These are phyloP conservation scores for Homarus americanus DNA, from an alignment of 1,140 invertebrate genomes.

Conservation along the genomic window DNA sequence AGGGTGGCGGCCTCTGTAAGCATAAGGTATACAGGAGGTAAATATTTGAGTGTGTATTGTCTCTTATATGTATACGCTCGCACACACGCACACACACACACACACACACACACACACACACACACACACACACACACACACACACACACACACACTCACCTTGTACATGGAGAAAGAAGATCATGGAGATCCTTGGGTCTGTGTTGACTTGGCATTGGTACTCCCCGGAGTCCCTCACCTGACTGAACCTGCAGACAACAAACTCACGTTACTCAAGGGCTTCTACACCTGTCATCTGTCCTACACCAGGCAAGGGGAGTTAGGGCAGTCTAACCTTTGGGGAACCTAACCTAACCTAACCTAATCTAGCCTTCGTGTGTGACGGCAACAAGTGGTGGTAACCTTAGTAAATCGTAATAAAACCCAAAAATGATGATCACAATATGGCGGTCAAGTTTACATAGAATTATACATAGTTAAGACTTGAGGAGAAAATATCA, in stretches of 20 bases:
- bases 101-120: conserved; percentile 40
- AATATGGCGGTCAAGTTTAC: too few relatives aligned
- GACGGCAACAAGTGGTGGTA: too few relatives aligned
- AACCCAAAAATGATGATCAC: too few relatives aligned
- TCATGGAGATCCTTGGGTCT: conserved; percentile 43
- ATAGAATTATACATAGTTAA: too few relatives aligned
- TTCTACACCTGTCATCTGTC: too few relatives aligned
- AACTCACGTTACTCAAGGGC: background rate
- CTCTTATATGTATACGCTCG: background rate
- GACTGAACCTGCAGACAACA: conserved; percentile 29
- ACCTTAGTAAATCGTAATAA: too few relatives aligned
- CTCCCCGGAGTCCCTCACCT: conserved; percentile 43
- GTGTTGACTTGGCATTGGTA: conserved; percentile 57
- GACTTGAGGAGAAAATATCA: too few relatives aligned
- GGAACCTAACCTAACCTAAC: too few relatives aligned
- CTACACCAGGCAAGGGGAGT: too few relatives aligned
- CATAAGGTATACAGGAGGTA: background rate
- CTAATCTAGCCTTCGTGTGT: too few relatives aligned
- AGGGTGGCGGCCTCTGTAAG: conserved; percentile 55
- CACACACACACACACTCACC: conserved; percentile 45
- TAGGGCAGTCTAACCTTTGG: too few relatives aligned
- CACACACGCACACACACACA: conserved; percentile 13
- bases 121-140: conserved; percentile 48
- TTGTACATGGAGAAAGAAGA: conserved; percentile 22
- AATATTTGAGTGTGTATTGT: background rate